phyloP scores from a whole-genome alignment of 2,888 invertebrate genomes.

The Pelosia muscerda region DNA sequence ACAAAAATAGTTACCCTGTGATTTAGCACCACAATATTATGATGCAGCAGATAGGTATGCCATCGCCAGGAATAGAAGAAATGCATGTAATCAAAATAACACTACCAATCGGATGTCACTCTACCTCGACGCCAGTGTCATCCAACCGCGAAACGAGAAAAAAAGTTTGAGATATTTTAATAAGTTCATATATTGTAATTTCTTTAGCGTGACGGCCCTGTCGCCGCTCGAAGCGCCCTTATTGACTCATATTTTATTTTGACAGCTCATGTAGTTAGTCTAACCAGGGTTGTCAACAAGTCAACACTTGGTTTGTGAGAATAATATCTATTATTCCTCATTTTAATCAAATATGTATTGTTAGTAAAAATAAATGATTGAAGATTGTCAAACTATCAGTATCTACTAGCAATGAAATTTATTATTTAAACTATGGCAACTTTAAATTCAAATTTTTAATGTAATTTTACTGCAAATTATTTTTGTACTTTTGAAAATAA shows the following conservation, averaged over 20 bases:
- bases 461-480: too few species aligned
- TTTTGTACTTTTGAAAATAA: too few species aligned
- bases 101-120: slow-evolving; percentile 57
- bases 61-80: slow-evolving; percentile 58
- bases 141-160: slow-evolving; percentile 79
- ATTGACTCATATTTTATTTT: slow-evolving; percentile 86
- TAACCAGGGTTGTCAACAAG: slow-evolving; percentile 63
- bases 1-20: neutral
- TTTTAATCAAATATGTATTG: neutral
- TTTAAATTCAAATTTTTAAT: too few species aligned
- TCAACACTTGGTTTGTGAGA: slow-evolving; percentile 10
- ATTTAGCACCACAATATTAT: slow-evolving; percentile 23
- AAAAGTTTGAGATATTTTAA: slow-evolving; percentile 79
- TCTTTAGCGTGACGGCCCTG: slow-evolving; percentile 80
- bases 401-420: too few species aligned
- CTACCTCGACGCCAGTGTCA: slow-evolving; percentile 69
- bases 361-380: too few species aligned
- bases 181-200: slow-evolving; percentile 83
- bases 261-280: slow-evolving; percentile 72
- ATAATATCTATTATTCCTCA: neutral
- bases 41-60: slow-evolving; percentile 32
- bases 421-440: too few species aligned
- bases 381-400: too few species aligned
- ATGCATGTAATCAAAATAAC: slow-evolving; percentile 52
- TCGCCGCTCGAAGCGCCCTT: slow-evolving; percentile 74